These are phyloP conservation scores for Synanthedon tipuliformis DNA, from an alignment of 2,888 invertebrate species.

Conservation along the genomic window DNA sequence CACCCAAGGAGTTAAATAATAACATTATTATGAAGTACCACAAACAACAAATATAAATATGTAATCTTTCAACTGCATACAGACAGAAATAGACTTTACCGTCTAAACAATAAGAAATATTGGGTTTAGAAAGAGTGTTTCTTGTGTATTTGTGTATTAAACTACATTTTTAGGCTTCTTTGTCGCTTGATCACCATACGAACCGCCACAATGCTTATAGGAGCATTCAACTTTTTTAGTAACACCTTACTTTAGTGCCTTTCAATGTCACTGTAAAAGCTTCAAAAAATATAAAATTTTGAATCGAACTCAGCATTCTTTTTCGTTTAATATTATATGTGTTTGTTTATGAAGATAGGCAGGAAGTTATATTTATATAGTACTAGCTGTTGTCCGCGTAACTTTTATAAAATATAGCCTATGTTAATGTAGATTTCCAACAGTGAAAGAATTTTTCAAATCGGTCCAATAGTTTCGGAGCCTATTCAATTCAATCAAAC, in stretches of 20 bases:
- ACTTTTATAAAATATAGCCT: too few relatives aligned
- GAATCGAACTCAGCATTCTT: too few relatives aligned
- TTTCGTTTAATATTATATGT: too few relatives aligned
- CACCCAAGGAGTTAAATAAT: constrained; percentile 50
- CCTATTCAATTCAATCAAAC: too few relatives aligned
- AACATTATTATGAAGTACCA: constrained; percentile 24
- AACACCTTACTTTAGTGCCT: constrained; percentile 20
- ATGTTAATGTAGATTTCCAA: too few relatives aligned
- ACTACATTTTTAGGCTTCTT: constrained; percentile 56
- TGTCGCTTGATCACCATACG: constrained; percentile 55
- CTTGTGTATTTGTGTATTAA: constrained; percentile 23
- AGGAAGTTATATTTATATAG: too few relatives aligned
- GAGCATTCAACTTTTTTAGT: constrained; percentile 40
- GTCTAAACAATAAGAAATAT: not conserved
- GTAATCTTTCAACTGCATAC: not conserved
- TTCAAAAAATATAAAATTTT: too few relatives aligned
- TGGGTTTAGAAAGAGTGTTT: constrained; percentile 2
- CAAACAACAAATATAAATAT: not conserved
- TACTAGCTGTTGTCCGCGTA: too few relatives aligned
- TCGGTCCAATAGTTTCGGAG: too few relatives aligned
- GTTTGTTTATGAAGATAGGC: too few relatives aligned
- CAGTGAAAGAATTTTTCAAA: too few relatives aligned
- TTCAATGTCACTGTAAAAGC: not conserved
- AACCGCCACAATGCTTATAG: constrained; percentile 43
- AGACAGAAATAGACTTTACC: not conserved